A percentile compares a stretch with the other conserved stretches of the same genome.
phyloP scores from a whole-genome alignment of 2,797 vertebrate genomes.

The Cossypha dichroa region DNA sequence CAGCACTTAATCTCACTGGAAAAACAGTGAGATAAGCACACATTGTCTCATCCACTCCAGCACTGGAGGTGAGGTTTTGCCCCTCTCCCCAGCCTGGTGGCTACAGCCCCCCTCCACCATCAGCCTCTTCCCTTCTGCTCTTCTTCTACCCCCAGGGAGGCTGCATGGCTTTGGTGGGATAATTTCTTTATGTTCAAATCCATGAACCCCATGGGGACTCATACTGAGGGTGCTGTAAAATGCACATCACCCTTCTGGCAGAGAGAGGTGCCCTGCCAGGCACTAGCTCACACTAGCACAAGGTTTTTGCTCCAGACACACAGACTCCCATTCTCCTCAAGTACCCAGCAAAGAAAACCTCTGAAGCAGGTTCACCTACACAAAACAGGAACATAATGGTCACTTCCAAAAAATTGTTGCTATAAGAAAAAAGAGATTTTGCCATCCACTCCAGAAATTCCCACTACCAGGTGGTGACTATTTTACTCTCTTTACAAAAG shows the following conservation, averaged over 20 bases:
- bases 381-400: rapidly evolving
- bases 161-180: neutral
- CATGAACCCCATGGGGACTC: rapidly evolving
- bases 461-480: neutral
- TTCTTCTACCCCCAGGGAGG: neutral
- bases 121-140: neutral
- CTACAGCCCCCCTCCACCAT: rapidly evolving
- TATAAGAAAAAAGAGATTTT: neutral
- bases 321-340: neutral
- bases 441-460: neutral
- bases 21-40: neutral
- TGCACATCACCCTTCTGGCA: neutral
- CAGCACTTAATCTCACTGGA: neutral
- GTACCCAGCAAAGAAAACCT: neutral
- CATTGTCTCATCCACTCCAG: neutral
- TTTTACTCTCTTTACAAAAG: neutral
- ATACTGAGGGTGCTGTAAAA: rapidly evolving
- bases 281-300: neutral
- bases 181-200: neutral
- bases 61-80: neutral
- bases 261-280: neutral
- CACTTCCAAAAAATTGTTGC: neutral
- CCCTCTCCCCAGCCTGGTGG: neutral
- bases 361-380: neutral
- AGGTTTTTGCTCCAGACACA: neutral